phyloP scores from a whole-genome alignment of 2,113 vertebrate species.

The rat (Rattus norvegicus) region GRCr8 NC_086025.1:62849001-62849500 shows the following conservation, averaged over 20 bases:
- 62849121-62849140: not conserved
- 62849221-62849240: accelerated
- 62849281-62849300: too few species aligned
- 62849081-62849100: not conserved
- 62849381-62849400: too few species aligned
- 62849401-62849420: too few species aligned
- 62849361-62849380: too few species aligned
- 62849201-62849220: not conserved
- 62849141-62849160: not conserved
- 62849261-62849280: not conserved
- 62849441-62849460: too few species aligned
- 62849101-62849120: not conserved
- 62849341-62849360: too few species aligned
- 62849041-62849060: not conserved
- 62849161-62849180: not conserved
- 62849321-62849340: too few species aligned
- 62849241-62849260: not conserved
- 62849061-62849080: too few species aligned
- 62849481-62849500: too few species aligned
- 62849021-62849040: not conserved
- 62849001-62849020: not conserved
- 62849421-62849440: too few species aligned
- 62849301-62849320: too few species aligned
- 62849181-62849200: not conserved
- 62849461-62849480: too few species aligned